Evolutionary conservation across 2,797 vertebrate genomes (phyloP).

Genomic region (Sphaeramia orbicularis): DNA sequence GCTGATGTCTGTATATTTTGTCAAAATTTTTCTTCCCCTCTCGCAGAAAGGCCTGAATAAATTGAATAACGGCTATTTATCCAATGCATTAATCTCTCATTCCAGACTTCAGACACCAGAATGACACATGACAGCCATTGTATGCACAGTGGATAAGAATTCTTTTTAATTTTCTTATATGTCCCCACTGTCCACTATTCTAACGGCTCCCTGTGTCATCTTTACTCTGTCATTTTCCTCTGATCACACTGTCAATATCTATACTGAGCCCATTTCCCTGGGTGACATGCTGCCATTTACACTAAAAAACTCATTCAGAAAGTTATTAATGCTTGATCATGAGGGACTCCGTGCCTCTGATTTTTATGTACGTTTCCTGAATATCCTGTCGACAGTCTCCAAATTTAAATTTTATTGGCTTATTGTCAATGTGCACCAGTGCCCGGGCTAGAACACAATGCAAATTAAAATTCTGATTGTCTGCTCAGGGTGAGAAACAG

Average conservation of each 20-base stretch:
- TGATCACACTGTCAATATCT: constrained; percentile 77
- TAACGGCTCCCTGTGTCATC: constrained; percentile 39
- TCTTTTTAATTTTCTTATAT: constrained; percentile 41
- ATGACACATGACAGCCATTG: constrained; percentile 25
- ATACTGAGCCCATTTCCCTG: constrained; percentile 48
- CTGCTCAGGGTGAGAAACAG: constrained; percentile 62
- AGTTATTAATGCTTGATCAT: constrained; percentile 64
- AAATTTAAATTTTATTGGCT: constrained; percentile 58
- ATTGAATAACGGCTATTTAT: neutral
- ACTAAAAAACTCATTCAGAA: constrained; percentile 64
- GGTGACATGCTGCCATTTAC: constrained; percentile 66
- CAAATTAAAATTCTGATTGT: constrained; percentile 70
- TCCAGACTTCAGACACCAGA: constrained; percentile 22
- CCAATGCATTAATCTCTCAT: constrained; percentile 20
- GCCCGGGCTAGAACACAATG: constrained; percentile 48
- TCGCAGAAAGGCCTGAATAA: neutral
- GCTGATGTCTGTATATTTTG: constrained; percentile 14
- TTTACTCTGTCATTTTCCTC: constrained; percentile 62
- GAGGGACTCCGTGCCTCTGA: constrained; percentile 41
- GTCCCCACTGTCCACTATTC: constrained; percentile 36
- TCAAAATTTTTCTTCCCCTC: neutral
- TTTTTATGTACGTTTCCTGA: constrained; percentile 54
- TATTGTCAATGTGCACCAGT: constrained; percentile 56
- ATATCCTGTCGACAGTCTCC: constrained; percentile 46
- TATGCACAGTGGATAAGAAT: constrained; percentile 53